Evolutionary conservation across 2,113 vertebrate genomes (phyloP).

Genomic region (Junco hyemalis): DNA sequence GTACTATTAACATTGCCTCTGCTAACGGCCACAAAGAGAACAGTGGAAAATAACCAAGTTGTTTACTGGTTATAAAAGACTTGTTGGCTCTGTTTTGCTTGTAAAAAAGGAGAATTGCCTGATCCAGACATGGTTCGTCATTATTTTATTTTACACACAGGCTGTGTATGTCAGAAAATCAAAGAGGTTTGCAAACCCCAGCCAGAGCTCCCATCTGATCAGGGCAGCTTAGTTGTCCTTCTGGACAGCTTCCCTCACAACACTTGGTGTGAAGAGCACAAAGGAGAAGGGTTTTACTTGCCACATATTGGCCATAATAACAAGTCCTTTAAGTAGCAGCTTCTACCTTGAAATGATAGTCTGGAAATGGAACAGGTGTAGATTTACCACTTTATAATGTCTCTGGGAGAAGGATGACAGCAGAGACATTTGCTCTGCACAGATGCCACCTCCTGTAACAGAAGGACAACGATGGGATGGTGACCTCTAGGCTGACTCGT

Average conservation of each 20-base stretch:
- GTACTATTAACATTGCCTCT: not conserved
- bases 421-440: not conserved
- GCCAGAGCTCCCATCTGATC: not conserved
- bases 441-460: not conserved
- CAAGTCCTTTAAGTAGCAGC: not conserved
- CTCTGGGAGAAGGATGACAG: not conserved
- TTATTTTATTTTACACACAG: not conserved
- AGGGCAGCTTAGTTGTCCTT: not conserved
- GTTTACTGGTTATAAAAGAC: not conserved
- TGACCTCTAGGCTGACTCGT: not conserved
- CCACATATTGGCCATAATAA: not conserved
- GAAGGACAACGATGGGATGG: not conserved
- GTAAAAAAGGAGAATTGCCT: not conserved
- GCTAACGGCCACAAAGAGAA: not conserved
- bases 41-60: not conserved
- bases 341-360: not conserved
- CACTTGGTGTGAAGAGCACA: accelerated
- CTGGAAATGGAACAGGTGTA: not conserved
- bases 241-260: not conserved
- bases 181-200: not conserved
- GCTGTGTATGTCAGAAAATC: not conserved
- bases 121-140: not conserved
- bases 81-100: not conserved
- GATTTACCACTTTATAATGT: not conserved
- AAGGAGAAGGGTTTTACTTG: not conserved